Conservation (phyloP, 37 sponge, comb jelly and placozoan genomes). For the Beroe ovata region DNA sequence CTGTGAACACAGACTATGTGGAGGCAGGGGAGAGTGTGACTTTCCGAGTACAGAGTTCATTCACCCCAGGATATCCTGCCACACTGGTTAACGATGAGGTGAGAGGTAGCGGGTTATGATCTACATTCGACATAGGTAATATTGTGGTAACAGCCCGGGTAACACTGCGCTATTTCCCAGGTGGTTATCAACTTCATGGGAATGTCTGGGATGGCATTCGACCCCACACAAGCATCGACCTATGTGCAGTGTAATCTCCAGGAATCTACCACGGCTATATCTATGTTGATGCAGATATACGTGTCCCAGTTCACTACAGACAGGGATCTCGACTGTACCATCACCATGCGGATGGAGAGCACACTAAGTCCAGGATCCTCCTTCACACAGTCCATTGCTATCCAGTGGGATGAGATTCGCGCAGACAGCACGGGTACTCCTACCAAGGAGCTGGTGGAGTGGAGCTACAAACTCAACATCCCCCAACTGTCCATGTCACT, state of each 20-base stretch:
- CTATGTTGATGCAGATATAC: neutral
- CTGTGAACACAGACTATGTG: neutral
- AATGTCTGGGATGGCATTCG: neutral
- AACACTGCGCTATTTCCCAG: slow-evolving; percentile 41
- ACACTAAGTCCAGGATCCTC: slow-evolving; percentile 1
- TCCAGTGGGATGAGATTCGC: slow-evolving; percentile 5
- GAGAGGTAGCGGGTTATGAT: neutral
- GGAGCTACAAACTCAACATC: neutral
- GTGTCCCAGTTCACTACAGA: neutral
- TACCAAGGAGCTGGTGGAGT: neutral
- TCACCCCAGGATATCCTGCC: neutral
- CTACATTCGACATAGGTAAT: no score
- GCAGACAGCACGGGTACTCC: neutral
- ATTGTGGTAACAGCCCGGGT: no score
- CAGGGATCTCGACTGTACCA: slow-evolving; percentile 20
- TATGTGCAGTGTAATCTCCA: slow-evolving; percentile 6
- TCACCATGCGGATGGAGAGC: slow-evolving; percentile 19
- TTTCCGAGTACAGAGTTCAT: neutral
- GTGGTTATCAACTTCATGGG: neutral
- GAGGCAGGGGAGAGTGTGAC: slow-evolving; percentile 53
- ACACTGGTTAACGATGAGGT: slow-evolving; percentile 18
- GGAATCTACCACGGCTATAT: neutral
- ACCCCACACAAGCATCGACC: neutral
- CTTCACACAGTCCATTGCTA: neutral
- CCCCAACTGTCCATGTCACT: neutral